Evolutionary conservation across 1,140 invertebrate genomes (phyloP).

Genomic region (Lucilia sericata): DNA sequence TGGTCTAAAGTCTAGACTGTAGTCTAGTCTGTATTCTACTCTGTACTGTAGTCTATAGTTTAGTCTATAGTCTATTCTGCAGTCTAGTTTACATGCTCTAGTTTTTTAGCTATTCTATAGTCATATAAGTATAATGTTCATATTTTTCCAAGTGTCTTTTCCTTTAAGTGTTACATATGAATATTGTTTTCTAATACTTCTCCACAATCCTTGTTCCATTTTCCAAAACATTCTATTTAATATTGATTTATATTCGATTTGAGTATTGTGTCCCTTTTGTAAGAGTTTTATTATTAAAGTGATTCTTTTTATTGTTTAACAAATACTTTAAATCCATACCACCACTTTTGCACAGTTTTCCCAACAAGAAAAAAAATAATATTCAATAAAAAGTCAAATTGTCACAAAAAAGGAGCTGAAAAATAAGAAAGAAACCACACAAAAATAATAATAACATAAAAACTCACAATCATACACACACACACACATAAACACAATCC

Average conservation of each 20-base stretch:
- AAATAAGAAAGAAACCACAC: constrained; percentile 30
- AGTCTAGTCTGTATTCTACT: too few relatives aligned
- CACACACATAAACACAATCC: constrained; percentile 8
- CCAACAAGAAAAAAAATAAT: constrained; percentile 22
- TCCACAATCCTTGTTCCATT: background rate
- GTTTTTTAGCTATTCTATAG: too few relatives aligned
- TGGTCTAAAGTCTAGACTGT: too few relatives aligned
- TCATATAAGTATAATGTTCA: too few relatives aligned
- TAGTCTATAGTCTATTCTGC: too few relatives aligned
- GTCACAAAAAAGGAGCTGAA: constrained; percentile 25
- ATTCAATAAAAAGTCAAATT: constrained; percentile 46
- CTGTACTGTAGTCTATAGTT: too few relatives aligned
- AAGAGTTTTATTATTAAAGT: background rate
- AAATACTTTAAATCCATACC: background rate
- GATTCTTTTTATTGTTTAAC: constrained; percentile 23
- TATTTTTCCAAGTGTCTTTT: too few relatives aligned
- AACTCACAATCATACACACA: background rate
- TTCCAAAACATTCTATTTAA: background rate
- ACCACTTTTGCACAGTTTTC: background rate
- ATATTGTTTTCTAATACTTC: background rate
- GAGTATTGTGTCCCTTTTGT: constrained; percentile 5
- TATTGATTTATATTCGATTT: constrained; percentile 17
- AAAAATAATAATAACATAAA: constrained; percentile 54
- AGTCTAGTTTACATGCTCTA: too few relatives aligned
- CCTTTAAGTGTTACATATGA: too few relatives aligned